These are phyloP conservation scores for Nephrotoma guestfalica DNA, from an alignment of 2,888 invertebrate genomes.

Conservation along the genomic window DNA sequence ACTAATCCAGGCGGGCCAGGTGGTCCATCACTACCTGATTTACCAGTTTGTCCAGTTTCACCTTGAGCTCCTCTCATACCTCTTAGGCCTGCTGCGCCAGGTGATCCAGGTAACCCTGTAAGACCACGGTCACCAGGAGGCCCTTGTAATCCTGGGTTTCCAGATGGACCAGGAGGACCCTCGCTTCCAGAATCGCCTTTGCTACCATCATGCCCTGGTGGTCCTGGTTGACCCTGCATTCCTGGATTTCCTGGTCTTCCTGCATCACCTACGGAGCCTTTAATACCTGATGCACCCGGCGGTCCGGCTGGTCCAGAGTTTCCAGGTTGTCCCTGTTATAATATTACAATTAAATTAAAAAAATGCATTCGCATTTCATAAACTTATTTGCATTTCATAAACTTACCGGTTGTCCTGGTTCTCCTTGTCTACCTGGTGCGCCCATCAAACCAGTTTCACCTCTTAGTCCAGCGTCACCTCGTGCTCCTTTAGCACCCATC, in stretches of 20 bases:
- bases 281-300: conserved; percentile 51
- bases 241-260: conserved; percentile 55
- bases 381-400: conserved; percentile 28
- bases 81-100: conserved; percentile 18
- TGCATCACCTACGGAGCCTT: conserved; percentile 53
- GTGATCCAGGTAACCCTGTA: conserved; percentile 20
- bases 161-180: conserved; percentile 51
- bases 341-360: background rate
- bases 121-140: conserved; percentile 34
- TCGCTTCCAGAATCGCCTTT: conserved; percentile 59
- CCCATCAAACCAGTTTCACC: conserved; percentile 62
- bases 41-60: conserved; percentile 55
- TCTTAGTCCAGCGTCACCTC: conserved; percentile 61
- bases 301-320: conserved; percentile 50
- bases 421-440: conserved; percentile 64
- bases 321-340: conserved; percentile 56
- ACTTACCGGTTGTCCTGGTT: conserved; percentile 52
- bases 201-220: conserved; percentile 54
- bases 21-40: conserved; percentile 58
- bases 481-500: conserved; percentile 55
- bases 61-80: conserved; percentile 36
- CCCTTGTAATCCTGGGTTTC: conserved; percentile 39
- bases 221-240: conserved; percentile 52
- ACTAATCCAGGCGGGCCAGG: conserved; percentile 48
- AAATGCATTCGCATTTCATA: background rate